These are phyloP conservation scores for Dicerorhinus sumatrensis DNA, from an alignment of 2,113 vertebrate genomes.

Conservation along the genomic window DNA sequence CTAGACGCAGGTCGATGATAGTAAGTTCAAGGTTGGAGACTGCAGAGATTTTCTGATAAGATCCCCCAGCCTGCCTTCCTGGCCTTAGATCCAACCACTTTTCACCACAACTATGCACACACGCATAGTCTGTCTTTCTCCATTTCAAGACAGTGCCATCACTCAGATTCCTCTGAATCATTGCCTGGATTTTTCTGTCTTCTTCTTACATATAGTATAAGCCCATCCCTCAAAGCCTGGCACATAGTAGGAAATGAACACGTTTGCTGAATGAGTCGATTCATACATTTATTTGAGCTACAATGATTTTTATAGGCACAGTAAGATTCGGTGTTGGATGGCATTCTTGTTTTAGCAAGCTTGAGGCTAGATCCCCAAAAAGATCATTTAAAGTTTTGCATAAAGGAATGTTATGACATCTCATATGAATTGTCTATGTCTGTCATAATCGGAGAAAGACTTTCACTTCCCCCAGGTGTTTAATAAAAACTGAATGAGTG, in stretches of 20 bases:
- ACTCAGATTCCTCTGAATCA: not conserved
- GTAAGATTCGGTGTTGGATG: not conserved
- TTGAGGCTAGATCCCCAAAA: not conserved
- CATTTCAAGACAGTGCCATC: not conserved
- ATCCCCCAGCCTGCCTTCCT: not conserved
- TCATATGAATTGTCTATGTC: not conserved
- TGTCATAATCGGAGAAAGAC: not conserved
- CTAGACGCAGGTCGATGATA: not conserved
- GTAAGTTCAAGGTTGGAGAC: not conserved
- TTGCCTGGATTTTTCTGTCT: not conserved
- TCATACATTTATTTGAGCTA: not conserved
- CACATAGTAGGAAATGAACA: not conserved
- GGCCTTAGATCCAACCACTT: not conserved
- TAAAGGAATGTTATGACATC: not conserved
- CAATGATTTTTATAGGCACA: not conserved
- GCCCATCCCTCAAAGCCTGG: not conserved
- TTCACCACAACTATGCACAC: no score
- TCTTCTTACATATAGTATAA: not conserved
- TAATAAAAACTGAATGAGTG: not conserved
- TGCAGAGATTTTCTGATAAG: not conserved
- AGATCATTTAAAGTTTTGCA: not conserved
- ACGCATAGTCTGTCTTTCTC: not conserved
- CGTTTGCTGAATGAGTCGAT: not conserved
- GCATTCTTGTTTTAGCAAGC: not conserved
- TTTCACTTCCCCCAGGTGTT: not conserved